Evolutionary conservation across 2,797 vertebrate species (phyloP).

Genomic region (Argyrosomus regius): DNA sequence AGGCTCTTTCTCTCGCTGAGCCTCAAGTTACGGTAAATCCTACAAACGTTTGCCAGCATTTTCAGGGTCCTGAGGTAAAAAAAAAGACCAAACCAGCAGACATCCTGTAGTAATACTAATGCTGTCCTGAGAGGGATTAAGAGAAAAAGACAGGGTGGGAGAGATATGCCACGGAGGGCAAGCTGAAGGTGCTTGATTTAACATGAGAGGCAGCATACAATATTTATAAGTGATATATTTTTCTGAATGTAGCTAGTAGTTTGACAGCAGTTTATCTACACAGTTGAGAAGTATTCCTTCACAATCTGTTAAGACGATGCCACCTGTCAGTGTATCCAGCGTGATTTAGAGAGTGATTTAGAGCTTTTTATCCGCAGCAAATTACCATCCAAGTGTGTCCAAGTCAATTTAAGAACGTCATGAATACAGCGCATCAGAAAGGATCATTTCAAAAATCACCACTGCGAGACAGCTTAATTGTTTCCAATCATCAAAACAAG

Average conservation of each 20-base stretch:
- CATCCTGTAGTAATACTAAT: conserved; percentile 15
- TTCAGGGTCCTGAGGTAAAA: conserved; percentile 23
- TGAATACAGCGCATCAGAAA: not conserved
- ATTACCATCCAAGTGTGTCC: conserved; percentile 33
- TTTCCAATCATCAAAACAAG: conserved; percentile 40
- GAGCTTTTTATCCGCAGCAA: conserved; percentile 38
- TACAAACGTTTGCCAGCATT: not conserved
- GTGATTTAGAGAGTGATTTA: conserved; percentile 13
- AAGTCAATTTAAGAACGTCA: conserved; percentile 10
- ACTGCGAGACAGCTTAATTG: conserved; percentile 25
- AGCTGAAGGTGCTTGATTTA: conserved; percentile 28
- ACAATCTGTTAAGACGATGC: conserved; percentile 17
- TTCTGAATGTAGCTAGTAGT: conserved; percentile 13
- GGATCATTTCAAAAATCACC: conserved; percentile 20
- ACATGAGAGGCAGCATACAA: conserved; percentile 7
- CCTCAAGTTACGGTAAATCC: not conserved
- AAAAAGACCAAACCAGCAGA: not conserved
- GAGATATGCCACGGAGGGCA: not conserved
- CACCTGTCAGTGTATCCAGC: conserved; percentile 28
- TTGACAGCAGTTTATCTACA: conserved; percentile 31
- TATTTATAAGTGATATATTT: conserved; percentile 30
- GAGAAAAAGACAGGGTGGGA: not conserved
- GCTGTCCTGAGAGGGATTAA: conserved; percentile 37
- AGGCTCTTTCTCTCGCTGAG: not conserved
- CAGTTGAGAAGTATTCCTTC: conserved; percentile 16